Percentiles rank a stretch among this genome's conserved stretches.
phyloP scores from a whole-genome alignment of 2,888 invertebrate species.

The Acanthopleura granulata region DNA sequence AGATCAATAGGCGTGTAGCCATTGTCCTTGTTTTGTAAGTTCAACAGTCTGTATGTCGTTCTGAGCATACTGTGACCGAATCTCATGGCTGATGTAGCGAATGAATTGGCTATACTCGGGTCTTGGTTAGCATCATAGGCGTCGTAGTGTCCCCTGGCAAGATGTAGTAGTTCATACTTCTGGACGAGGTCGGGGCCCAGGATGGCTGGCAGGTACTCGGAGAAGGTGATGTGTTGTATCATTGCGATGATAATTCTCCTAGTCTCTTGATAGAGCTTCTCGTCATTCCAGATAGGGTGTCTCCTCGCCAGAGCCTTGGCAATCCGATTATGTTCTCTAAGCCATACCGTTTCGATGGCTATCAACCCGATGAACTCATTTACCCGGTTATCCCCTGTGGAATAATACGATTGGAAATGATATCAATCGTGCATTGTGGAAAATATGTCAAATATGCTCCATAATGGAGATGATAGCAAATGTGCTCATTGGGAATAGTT shows the following conservation, averaged over 20 bases:
- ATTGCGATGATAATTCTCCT: constrained; percentile 14
- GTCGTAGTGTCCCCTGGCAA: not conserved
- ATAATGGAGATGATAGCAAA: too few species aligned
- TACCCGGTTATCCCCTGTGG: constrained; percentile 10
- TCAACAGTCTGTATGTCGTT: not conserved
- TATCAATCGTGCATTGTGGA: too few species aligned
- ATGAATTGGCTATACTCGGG: constrained; percentile 48
- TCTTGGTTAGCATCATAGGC: constrained; percentile 33
- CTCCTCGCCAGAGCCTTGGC: not conserved
- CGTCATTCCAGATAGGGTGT: not conserved
- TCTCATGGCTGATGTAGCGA: constrained; percentile 55
- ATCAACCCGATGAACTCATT: constrained; percentile 9
- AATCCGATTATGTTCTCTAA: constrained; percentile 16
- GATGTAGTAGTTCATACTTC: not conserved
- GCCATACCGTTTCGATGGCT: not conserved
- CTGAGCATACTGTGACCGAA: constrained; percentile 52
- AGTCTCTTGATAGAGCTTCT: constrained; percentile 7
- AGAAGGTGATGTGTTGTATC: constrained; percentile 1
- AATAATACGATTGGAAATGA: not conserved
- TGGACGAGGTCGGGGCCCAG: not conserved
- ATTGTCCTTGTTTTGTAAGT: not conserved
- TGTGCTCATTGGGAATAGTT: not conserved
- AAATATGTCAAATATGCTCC: too few species aligned
- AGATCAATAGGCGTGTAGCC: constrained; percentile 10
- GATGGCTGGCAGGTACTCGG: constrained; percentile 13